These are phyloP conservation scores for Lampris megalopsis DNA, from an alignment of 2,113 vertebrate genomes.

Conservation along the genomic window DNA sequence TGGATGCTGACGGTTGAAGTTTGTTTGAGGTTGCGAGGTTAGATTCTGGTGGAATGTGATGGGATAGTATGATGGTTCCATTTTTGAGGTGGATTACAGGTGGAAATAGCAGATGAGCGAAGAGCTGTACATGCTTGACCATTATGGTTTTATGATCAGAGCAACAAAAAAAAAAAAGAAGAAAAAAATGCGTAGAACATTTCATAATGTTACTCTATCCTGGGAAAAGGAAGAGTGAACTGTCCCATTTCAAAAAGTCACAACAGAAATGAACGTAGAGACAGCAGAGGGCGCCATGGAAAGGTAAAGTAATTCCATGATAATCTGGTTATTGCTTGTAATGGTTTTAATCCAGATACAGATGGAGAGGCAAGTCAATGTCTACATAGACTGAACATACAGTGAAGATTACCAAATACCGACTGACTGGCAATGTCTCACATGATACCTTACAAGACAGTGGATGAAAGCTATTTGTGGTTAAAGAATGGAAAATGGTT, in stretches of 20 bases:
- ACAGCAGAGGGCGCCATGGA: conserved; percentile 73
- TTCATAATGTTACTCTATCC: conserved; percentile 53
- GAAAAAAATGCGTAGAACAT: conserved; percentile 38
- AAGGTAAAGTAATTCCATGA: conserved; percentile 72
- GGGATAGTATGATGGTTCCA: conserved; percentile 61
- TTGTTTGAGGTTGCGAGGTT: conserved; percentile 68
- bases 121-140: conserved; percentile 66
- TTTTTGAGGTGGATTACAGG: conserved; percentile 63
- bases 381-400: conserved; percentile 51
- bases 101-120: conserved; percentile 68
- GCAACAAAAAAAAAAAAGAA: conserved; percentile 31
- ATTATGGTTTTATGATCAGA: conserved; percentile 61
- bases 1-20: conserved; percentile 75
- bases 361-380: conserved; percentile 62
- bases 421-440: conserved; percentile 49
- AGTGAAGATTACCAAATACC: conserved; percentile 33
- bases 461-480: conserved; percentile 9
- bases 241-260: conserved; percentile 62
- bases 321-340: conserved; percentile 51
- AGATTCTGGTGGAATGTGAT: conserved; percentile 80
- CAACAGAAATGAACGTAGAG: conserved; percentile 66
- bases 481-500: conserved; percentile 4
- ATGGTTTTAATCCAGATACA: conserved; percentile 64
- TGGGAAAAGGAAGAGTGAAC: conserved; percentile 50
- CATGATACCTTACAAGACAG: conserved; percentile 3